Percentiles rank a stretch among this genome's conserved stretches.
Conservation (phyloP, 2,888 invertebrate genomes). For the Cheilosia vulpina region DNA sequence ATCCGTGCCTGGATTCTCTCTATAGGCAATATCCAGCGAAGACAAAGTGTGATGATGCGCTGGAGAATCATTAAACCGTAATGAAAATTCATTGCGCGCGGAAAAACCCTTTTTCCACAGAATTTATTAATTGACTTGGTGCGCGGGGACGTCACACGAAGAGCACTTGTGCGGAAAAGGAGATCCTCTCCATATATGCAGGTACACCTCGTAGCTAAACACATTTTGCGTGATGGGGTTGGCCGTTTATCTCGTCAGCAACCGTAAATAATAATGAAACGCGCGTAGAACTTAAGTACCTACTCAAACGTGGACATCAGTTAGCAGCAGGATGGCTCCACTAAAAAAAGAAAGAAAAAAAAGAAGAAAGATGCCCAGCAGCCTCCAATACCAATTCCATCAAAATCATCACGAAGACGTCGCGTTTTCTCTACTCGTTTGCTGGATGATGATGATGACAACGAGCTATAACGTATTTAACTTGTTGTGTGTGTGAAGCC, state of each 20-base stretch:
- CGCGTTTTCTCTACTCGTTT: constrained; percentile 14
- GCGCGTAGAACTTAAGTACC: constrained; percentile 66
- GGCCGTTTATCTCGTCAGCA: constrained; percentile 66
- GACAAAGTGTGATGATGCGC: constrained; percentile 65
- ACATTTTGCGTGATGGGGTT: constrained; percentile 57
- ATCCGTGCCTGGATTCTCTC: constrained; percentile 20
- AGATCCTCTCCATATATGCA: background rate
- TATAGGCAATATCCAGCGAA: background rate
- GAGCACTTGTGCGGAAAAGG: constrained; percentile 14
- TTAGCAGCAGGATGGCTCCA: constrained; percentile 25
- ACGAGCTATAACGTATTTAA: constrained; percentile 33
- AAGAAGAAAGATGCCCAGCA: constrained; percentile 11
- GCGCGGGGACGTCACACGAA: constrained; percentile 1
- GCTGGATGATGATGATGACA: constrained; percentile 39
- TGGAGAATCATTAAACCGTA: constrained; percentile 65
- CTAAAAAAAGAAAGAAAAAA: background rate
- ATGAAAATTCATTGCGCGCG: constrained; percentile 73
- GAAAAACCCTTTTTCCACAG: constrained; percentile 63
- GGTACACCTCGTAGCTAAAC: constrained; percentile 2
- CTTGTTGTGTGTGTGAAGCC: constrained; percentile 13
- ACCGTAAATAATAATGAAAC: constrained; percentile 73
- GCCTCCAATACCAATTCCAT: constrained; percentile 41
- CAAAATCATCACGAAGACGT: constrained; percentile 61
- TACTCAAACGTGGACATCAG: constrained; percentile 58
- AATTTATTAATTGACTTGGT: constrained; percentile 71